These are phyloP conservation scores for Seriola rivoliana DNA, from an alignment of 2,113 vertebrate species.

Conservation along the genomic window DNA sequence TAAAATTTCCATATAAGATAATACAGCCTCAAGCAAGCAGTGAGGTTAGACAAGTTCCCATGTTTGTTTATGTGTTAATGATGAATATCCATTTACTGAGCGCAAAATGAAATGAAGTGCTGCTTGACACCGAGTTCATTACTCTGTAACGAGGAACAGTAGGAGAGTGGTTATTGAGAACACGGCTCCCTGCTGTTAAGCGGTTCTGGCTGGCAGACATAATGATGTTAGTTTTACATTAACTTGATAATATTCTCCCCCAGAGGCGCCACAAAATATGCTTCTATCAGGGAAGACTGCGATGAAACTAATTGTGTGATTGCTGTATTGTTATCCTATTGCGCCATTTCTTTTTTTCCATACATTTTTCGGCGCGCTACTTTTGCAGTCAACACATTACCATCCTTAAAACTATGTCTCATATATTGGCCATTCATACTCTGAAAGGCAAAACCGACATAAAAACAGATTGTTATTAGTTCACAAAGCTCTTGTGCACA, in stretches of 20 bases:
- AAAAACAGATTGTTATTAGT: background rate
- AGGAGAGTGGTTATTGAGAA: constrained; percentile 75
- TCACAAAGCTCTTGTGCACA: background rate
- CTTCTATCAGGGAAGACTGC: constrained; percentile 53
- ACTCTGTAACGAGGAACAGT: constrained; percentile 72
- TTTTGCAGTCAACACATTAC: too few relatives aligned
- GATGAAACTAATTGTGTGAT: constrained; percentile 39
- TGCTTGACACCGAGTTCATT: constrained; percentile 77
- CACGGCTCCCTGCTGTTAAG: constrained; percentile 77
- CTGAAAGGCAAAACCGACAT: background rate
- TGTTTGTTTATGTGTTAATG: constrained; percentile 74
- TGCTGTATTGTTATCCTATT: too few relatives aligned
- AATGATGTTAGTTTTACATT: constrained; percentile 78
- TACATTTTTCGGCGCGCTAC: too few relatives aligned
- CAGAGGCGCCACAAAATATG: constrained; percentile 48
- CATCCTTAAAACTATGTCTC: too few relatives aligned
- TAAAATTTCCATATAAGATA: constrained; percentile 5
- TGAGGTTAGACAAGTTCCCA: constrained; percentile 39
- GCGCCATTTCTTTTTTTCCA: background rate
- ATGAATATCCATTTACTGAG: constrained; percentile 67
- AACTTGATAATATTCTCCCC: constrained; percentile 75
- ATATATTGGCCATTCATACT: too few relatives aligned
- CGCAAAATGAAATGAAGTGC: constrained; percentile 67
- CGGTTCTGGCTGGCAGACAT: constrained; percentile 71
- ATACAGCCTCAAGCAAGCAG: constrained; percentile 9